These are phyloP conservation scores for Horisme vitalbata DNA, from an alignment of 2,888 invertebrate species.

Conservation along the genomic window DNA sequence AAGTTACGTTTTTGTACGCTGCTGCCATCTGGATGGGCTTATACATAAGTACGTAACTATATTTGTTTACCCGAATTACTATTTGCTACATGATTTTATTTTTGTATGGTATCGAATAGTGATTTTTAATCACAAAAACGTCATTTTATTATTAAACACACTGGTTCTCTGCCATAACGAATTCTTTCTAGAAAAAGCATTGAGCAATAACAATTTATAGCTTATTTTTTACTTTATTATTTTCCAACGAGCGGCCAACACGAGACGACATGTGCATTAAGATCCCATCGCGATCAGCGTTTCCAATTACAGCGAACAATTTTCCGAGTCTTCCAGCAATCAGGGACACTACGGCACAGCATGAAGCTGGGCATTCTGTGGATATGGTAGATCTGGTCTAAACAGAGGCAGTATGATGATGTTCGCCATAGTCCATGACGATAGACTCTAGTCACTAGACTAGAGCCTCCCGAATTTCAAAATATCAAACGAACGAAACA, in stretches of 20 bases:
- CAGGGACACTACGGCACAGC: constrained; percentile 31
- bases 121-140: too few species aligned
- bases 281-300: constrained; percentile 28
- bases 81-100: neutral
- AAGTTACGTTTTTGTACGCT: constrained; percentile 19
- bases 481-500: too few species aligned
- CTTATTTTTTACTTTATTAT: constrained; percentile 1
- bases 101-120: neutral
- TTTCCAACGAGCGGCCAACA: constrained; percentile 6
- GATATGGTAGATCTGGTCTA: constrained; percentile 22
- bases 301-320: constrained; percentile 45
- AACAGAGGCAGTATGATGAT: too few species aligned
- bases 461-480: too few species aligned
- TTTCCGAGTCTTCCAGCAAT: constrained; percentile 41
- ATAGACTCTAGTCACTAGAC: too few species aligned
- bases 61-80: constrained; percentile 3
- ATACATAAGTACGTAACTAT: constrained; percentile 3
- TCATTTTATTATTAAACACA: too few species aligned
- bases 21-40: constrained; percentile 16
- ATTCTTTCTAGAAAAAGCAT: too few species aligned
- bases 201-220: too few species aligned
- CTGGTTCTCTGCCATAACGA: too few species aligned
- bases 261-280: constrained; percentile 23
- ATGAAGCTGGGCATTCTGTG: constrained; percentile 10
- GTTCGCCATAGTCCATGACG: too few species aligned